Evolutionary conservation across 2,797 vertebrate species (phyloP).

Genomic region (Lacerta bilineata): DNA sequence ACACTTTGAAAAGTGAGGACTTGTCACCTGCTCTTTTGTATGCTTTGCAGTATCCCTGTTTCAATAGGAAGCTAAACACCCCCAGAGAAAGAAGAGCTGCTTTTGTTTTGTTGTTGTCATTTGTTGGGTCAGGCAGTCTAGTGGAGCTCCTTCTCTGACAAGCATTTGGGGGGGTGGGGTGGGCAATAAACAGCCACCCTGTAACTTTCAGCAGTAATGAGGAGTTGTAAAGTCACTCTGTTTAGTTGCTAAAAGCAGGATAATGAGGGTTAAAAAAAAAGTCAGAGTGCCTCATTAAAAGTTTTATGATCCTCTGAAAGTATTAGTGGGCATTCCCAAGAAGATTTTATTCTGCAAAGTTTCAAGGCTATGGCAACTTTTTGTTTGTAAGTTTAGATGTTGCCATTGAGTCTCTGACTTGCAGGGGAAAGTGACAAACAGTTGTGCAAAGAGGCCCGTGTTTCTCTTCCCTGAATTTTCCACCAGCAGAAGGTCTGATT

Average conservation of each 20-base stretch:
- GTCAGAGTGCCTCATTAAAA: background rate
- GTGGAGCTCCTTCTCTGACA: background rate
- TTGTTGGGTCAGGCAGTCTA: background rate
- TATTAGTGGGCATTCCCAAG: slow-evolving; percentile 14
- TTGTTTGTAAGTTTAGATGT: slow-evolving; percentile 37
- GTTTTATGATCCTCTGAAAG: slow-evolving; percentile 49
- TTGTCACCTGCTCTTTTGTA: too few relatives aligned
- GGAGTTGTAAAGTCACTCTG: slow-evolving; percentile 61
- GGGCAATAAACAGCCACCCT: slow-evolving; percentile 26
- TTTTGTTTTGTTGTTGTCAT: background rate
- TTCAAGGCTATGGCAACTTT: slow-evolving; percentile 29
- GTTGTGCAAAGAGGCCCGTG: background rate
- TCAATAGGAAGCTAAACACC: too few relatives aligned
- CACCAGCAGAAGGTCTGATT: slow-evolving; percentile 2
- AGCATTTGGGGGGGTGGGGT: background rate
- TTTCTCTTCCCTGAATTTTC: slow-evolving; percentile 7
- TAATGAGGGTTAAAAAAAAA: slow-evolving; percentile 27
- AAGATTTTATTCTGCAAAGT: slow-evolving; percentile 17
- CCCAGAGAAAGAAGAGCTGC: background rate
- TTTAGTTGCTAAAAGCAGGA: slow-evolving; percentile 45
- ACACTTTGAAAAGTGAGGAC: background rate
- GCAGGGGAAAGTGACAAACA: slow-evolving; percentile 15
- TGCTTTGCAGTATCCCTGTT: background rate
- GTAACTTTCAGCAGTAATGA: slow-evolving; percentile 49
- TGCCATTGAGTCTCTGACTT: slow-evolving; percentile 54